Conservation (phyloP, 2,797 vertebrate species). For the Cynopterus sphinx region DNA sequence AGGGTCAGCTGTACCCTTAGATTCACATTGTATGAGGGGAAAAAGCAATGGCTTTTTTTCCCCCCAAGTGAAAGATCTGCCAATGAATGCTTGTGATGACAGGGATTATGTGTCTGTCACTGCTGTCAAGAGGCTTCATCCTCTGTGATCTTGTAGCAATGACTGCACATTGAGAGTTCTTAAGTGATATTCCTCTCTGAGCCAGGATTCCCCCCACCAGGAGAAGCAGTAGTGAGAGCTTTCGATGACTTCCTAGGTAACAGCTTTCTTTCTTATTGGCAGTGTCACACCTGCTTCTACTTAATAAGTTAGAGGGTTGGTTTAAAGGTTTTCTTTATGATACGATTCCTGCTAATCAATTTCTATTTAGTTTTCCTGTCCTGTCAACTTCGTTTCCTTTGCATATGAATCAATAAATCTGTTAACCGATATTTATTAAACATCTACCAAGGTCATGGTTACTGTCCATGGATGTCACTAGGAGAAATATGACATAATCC, state of each 20-base stretch:
- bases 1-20: not conserved
- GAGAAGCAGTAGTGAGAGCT: not conserved
- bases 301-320: not conserved
- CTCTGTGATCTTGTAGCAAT: not conserved
- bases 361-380: conserved; percentile 4
- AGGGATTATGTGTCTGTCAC: not conserved
- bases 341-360: not conserved
- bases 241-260: not conserved
- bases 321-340: not conserved
- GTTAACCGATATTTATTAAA: conserved; percentile 1
- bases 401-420: not conserved
- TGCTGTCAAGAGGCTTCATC: not conserved
- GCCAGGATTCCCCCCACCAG: not conserved
- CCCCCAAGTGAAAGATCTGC: not conserved
- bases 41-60: not conserved
- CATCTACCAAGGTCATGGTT: not conserved
- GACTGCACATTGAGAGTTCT: not conserved
- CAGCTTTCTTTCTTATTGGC: not conserved
- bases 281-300: not conserved
- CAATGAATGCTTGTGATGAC: not conserved
- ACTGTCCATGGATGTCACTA: not conserved
- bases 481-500: not conserved
- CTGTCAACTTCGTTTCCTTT: conserved; percentile 2
- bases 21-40: not conserved
- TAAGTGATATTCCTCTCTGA: not conserved